Evolutionary conservation across 1,140 invertebrate genomes (phyloP), one percentile per base, ranked within the genome.

Genomic region (Microplitis demolitor): DNA sequence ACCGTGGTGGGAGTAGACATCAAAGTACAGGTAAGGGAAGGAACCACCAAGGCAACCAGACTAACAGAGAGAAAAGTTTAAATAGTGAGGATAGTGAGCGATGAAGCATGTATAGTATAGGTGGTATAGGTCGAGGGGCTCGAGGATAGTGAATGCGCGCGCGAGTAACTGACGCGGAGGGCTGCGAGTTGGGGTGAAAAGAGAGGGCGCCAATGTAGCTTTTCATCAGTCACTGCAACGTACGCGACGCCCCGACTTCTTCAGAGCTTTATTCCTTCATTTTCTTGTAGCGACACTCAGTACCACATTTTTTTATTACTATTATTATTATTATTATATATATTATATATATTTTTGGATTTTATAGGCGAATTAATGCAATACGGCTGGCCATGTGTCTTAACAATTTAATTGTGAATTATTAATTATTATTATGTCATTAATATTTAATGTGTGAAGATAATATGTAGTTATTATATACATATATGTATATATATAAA

Each of bases 171-270:
- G 39, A 16, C 4, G 51, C 14, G 61, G 24, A 61, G 31, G 16
- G 24, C 31, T 50, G 6, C 53, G 66, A 56, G 68, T 68, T 75
- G 69, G 69, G 77, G 66, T 61, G 74, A 74, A 77, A 74, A 76
- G 76, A 76, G 74, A 78, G 76, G 80, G 80, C 76, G 80, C 74
- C 63, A 71, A 84, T 74, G 75, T 73, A 73, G 66, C 66, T 76
- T 78, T 80, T 83, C 82, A 82, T 77, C 85, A 87, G 86, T 87
- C 85, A 84, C 83, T 86, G 84, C 85, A 83, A 86, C 84, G 84
- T 80, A 82, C 82, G 85, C 83, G 83, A 83, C 84, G 81, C 80
- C 80, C 83, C 77, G 84, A 84, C 84, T 82, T 84, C 83, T 83
- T 35, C 78, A 76, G 80, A 77, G 80, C 80, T 78, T 80, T 77